These are phyloP conservation scores for Hypotaenidia philippensis DNA, from an alignment of 2,797 vertebrate species.

Conservation along the genomic window DNA sequence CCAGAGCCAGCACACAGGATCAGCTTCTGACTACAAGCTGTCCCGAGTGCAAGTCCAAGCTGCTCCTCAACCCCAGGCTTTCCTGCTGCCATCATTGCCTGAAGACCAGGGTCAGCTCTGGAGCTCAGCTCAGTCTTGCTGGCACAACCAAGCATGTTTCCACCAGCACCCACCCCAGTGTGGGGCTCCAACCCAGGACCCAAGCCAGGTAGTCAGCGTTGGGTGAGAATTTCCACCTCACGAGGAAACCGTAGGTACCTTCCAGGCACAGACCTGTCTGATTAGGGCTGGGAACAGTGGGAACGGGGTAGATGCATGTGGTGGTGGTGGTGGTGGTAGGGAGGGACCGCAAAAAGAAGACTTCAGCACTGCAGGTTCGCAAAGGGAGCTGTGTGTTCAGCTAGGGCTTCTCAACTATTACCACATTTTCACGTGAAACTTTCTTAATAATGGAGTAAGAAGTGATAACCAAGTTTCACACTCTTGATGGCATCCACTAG, in stretches of 20 bases:
- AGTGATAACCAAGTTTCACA: neutral
- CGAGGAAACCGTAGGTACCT: neutral
- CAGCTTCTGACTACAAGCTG: neutral
- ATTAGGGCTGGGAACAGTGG: neutral
- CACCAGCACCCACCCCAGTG: neutral
- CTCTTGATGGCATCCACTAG: neutral
- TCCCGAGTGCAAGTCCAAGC: neutral
- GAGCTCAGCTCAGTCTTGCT: neutral
- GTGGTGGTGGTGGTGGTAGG: neutral
- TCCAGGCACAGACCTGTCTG: neutral
- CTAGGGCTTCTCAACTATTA: neutral
- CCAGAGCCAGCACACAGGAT: neutral
- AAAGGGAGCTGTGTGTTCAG: neutral
- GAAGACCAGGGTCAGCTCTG: neutral
- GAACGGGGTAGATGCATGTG: rapidly evolving
- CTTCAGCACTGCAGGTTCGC: neutral
- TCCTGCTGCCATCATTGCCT: neutral
- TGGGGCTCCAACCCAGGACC: neutral
- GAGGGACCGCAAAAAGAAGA: neutral
- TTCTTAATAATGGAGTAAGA: neutral
- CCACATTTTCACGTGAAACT: neutral
- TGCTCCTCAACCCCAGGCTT: neutral
- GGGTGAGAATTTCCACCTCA: neutral
- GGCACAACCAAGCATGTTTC: neutral
- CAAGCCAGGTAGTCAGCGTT: neutral